Conservation (phyloP, 1,140 invertebrate species). For the Drosophila sp. region DNA sequence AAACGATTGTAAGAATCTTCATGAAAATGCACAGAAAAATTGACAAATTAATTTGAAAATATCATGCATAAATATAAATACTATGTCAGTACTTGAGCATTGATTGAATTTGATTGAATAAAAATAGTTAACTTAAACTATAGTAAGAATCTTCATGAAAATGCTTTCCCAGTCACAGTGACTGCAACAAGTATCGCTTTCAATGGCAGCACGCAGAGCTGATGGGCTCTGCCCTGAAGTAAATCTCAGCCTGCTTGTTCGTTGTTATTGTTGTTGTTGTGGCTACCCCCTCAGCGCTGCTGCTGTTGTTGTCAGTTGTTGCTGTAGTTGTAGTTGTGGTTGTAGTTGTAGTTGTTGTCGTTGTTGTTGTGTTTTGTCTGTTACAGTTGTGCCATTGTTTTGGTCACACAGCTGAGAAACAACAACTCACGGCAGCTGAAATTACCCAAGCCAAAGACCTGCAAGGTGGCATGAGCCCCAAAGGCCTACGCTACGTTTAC, state of each 20-base stretch:
- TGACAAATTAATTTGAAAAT: too few species aligned
- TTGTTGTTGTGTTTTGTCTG: conserved; percentile 32
- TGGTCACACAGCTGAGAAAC: conserved; percentile 79
- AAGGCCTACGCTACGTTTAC: conserved; percentile 46
- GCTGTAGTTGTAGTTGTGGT: conserved; percentile 27
- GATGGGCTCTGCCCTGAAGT: conserved; percentile 52
- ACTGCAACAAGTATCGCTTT: conserved; percentile 49
- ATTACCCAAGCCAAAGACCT: conserved; percentile 76
- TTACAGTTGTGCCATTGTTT: conserved; percentile 73
- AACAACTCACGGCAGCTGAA: conserved; percentile 73
- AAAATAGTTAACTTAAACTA: too few species aligned
- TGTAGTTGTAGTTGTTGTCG: conserved; percentile 29
- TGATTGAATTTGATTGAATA: too few species aligned
- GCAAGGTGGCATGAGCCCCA: conserved; percentile 69
- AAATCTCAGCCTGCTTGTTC: conserved; percentile 52
- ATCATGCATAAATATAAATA: too few species aligned
- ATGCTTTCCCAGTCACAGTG: conserved; percentile 21
- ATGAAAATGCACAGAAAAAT: too few species aligned
- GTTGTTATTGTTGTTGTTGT: conserved; percentile 29
- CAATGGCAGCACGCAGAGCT: conserved; percentile 36
- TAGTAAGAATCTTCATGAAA: background rate
- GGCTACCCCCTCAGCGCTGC: background rate
- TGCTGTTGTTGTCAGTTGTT: background rate
- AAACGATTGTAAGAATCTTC: too few species aligned
- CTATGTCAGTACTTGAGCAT: too few species aligned